These are phyloP conservation scores for Coleophora deauratella DNA, from an alignment of 2,888 invertebrate genomes.

Conservation along the genomic window DNA sequence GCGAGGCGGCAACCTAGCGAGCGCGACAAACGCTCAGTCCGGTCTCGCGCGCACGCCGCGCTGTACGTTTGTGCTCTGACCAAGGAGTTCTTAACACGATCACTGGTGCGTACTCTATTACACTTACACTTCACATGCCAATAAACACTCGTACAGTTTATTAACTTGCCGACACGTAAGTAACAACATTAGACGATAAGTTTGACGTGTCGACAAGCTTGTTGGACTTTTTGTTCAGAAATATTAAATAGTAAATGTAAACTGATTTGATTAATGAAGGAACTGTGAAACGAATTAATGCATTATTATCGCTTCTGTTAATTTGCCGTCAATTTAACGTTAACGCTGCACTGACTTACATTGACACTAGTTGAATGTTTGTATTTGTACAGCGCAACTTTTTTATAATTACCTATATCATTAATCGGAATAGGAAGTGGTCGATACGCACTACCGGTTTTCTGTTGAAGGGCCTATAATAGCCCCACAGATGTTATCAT, in stretches of 20 bases:
- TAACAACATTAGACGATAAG: too few relatives aligned
- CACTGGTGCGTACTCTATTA: conserved; percentile 44
- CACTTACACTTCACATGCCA: conserved; percentile 4
- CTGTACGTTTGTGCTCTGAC: conserved; percentile 34
- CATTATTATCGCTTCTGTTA: background rate
- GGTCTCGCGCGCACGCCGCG: conserved; percentile 53
- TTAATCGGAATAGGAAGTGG: conserved; percentile 2
- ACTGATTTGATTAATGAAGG: too few relatives aligned
- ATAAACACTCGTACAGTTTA: conserved; percentile 4
- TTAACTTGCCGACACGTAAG: too few relatives aligned
- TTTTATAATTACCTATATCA: background rate
- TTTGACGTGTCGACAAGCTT: too few relatives aligned
- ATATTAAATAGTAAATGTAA: background rate
- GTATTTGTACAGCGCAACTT: too few relatives aligned
- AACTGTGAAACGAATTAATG: too few relatives aligned
- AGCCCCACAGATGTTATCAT: too few relatives aligned
- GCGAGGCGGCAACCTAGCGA: conserved; percentile 52
- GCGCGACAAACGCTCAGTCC: conserved; percentile 34
- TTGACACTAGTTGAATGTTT: too few relatives aligned
- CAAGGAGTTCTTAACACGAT: conserved; percentile 27
- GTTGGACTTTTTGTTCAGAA: too few relatives aligned
- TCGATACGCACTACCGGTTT: background rate
- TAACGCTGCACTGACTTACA: too few relatives aligned
- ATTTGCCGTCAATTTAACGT: background rate
- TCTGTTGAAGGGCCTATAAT: too few relatives aligned